A percentile compares a stretch with the other conserved stretches of the same genome.
Conservation (phyloP, 2,888 invertebrate genomes). For the Papilio elwesi region DNA sequence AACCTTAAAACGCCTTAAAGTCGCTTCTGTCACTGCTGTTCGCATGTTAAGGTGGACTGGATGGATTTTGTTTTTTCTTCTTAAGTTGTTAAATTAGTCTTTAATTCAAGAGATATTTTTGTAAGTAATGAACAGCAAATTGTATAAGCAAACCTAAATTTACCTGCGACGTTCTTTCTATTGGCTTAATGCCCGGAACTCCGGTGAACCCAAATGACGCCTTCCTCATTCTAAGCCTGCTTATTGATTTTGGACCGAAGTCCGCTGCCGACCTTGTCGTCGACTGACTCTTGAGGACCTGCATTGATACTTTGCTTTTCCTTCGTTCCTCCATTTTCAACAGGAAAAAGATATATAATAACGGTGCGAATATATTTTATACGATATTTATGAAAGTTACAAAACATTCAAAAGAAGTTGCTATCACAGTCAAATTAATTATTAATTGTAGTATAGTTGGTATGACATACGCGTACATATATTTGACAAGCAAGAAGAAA, state of each 20-base stretch:
- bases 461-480: neutral
- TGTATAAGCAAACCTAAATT: neutral
- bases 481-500: conserved; percentile 12
- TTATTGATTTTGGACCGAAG: conserved; percentile 55
- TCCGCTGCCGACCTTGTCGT: conserved; percentile 48
- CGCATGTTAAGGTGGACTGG: too few species aligned
- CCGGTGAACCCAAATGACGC: conserved; percentile 65
- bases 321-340: conserved; percentile 46
- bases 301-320: conserved; percentile 57
- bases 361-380: neutral
- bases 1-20: too few species aligned
- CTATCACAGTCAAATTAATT: neutral
- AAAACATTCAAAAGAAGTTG: neutral
- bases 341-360: neutral
- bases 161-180: conserved; percentile 67
- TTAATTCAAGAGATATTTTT: too few species aligned
- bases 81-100: too few species aligned
- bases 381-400: neutral
- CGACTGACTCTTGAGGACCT: conserved; percentile 51
- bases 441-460: neutral
- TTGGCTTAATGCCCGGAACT: conserved; percentile 62
- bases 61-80: too few species aligned
- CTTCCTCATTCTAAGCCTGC: conserved; percentile 62
- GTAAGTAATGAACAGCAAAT: too few species aligned
- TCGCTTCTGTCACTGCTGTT: too few species aligned